Conservation (phyloP, 2,888 invertebrate genomes). For the Horisme vitalbata region DNA sequence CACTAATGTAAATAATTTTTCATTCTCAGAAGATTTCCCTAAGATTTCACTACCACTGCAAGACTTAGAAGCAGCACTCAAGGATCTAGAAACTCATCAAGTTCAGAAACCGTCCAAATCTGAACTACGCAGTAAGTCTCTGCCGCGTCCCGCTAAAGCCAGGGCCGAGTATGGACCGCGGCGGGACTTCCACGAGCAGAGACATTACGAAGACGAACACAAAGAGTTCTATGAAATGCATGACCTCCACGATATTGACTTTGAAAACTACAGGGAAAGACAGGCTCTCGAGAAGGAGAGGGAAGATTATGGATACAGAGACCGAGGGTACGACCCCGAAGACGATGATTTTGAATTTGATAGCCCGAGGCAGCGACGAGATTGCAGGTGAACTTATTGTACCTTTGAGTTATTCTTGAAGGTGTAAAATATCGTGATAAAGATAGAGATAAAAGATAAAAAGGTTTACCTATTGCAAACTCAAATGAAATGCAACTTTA, state of each 20-base stretch:
- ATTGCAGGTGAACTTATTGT: constrained; percentile 43
- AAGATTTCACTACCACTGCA: constrained; percentile 71
- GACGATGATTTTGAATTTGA: constrained; percentile 73
- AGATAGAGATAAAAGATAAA: no score
- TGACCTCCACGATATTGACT: constrained; percentile 70
- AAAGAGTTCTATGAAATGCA: constrained; percentile 74
- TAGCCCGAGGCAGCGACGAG: constrained; percentile 49
- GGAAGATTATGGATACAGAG: constrained; percentile 55
- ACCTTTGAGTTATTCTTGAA: no score
- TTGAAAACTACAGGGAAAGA: constrained; percentile 77
- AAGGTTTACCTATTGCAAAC: no score
- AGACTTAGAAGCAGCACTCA: constrained; percentile 72
- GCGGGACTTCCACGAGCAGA: constrained; percentile 56
- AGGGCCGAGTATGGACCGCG: constrained; percentile 61
- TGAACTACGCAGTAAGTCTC: constrained; percentile 64
- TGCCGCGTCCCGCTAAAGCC: constrained; percentile 62
- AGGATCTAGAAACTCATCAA: constrained; percentile 66
- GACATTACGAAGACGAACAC: constrained; percentile 58
- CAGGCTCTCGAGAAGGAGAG: constrained; percentile 59
- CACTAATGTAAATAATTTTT: neutral
- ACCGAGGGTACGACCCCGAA: constrained; percentile 69
- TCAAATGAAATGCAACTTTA: no score
- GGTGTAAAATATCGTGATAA: no score
- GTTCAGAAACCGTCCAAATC: constrained; percentile 55
- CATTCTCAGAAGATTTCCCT: constrained; percentile 65